These are phyloP conservation scores for Zoanthus gigantus DNA, from an alignment of 92 coral and sea anemone genomes.

Conservation along the genomic window DNA sequence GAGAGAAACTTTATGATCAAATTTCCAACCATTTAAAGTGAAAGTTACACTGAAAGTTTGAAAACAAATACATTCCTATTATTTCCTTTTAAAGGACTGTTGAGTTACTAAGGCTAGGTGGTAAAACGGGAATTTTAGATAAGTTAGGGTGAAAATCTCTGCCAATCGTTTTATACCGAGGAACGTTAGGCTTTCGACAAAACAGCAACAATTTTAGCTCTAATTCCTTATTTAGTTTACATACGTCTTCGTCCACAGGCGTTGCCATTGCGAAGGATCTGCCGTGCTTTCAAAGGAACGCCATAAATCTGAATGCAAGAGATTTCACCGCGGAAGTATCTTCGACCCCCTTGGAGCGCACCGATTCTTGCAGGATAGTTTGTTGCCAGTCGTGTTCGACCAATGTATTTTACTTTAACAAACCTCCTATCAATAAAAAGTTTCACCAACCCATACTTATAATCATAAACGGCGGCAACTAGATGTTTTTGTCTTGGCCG, in stretches of 20 bases:
- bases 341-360: background rate
- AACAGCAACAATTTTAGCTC: background rate
- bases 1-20: no score
- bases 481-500: constrained; percentile 20
- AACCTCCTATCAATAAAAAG: constrained; percentile 19
- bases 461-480: constrained; percentile 18
- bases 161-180: background rate
- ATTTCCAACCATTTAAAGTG: no score
- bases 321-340: constrained; percentile 37
- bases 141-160: background rate
- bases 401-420: background rate
- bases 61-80: no score
- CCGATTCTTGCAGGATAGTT: constrained; percentile 27
- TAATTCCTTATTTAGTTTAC: background rate
- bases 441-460: background rate
- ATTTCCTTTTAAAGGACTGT: no score
- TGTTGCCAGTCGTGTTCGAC: constrained; percentile 35
- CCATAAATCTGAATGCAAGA: constrained; percentile 21
- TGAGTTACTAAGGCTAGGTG: no score
- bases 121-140: no score
- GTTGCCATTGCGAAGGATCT: background rate
- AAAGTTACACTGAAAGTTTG: no score
- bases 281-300: constrained; percentile 12
- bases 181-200: background rate
- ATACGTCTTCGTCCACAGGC: constrained; percentile 22